Conservation (phyloP, 2,797 vertebrate genomes). For the Cryptoprocta ferox region DNA sequence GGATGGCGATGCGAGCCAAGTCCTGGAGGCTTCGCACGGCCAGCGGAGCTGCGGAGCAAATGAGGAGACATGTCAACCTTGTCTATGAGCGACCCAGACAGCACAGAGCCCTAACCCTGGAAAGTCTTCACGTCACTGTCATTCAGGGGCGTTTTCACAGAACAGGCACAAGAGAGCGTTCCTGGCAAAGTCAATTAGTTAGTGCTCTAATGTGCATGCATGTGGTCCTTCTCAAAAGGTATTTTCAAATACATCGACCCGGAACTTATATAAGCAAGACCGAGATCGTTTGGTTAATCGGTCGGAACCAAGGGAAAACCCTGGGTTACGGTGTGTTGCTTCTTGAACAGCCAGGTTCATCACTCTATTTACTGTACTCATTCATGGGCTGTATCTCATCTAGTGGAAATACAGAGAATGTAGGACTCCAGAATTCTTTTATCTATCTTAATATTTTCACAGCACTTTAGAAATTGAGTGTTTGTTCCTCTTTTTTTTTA, state of each 20-base stretch:
- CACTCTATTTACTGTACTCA: neutral
- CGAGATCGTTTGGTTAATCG: too few relatives aligned
- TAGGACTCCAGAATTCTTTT: neutral
- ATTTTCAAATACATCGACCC: neutral
- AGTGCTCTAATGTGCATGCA: slow-evolving; percentile 27
- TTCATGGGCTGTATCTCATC: neutral
- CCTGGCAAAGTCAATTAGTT: neutral
- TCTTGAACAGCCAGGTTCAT: neutral
- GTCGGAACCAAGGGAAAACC: neutral
- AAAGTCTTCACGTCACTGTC: neutral
- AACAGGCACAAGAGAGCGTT: neutral
- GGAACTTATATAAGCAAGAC: neutral
- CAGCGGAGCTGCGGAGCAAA: slow-evolving; percentile 88
- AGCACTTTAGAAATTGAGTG: neutral
- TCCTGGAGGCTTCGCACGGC: slow-evolving; percentile 95
- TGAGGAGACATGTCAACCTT: neutral
- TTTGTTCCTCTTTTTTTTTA: slow-evolving; percentile 41
- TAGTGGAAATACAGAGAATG: neutral
- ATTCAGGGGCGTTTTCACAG: slow-evolving; percentile 56
- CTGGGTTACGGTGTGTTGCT: neutral
- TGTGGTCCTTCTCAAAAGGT: neutral
- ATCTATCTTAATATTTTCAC: neutral
- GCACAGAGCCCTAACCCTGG: neutral
- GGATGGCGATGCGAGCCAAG: slow-evolving; percentile 94
- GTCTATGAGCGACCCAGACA: neutral